Evolutionary conservation across 2,797 vertebrate genomes (phyloP), one percentile per base, ranked within the genome.

Genomic region (Phaenicophaeus curvirostris): DNA sequence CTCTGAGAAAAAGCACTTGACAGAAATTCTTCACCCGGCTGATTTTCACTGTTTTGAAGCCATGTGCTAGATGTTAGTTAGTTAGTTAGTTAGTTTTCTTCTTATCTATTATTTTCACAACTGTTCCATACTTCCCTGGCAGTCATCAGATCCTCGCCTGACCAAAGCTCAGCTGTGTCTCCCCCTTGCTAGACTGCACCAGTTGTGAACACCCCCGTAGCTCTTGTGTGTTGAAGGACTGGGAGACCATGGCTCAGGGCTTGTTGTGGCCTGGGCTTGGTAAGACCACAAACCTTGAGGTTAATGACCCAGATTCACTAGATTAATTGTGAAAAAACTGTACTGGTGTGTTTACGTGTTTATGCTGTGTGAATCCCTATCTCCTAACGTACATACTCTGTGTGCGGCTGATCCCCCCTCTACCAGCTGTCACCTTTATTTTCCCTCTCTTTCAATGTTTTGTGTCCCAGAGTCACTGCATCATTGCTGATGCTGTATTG

Each of bases 11-110:
- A 95, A n/a, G 8, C 0, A 11, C 59, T 94, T 89, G 67, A 82
- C 79, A 95, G 72, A 95, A 95, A 91, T 95, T 90, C 71, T 95
- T 85, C 19, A 13, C 51, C 24, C 27, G 25, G 6, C 15, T 54
- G 35, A n/a, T 85, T 92, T 92, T 89, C 7, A 4, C 27, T 67
- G 71, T 37, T 89, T 93, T 87, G 51, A 72, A 91, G 51, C 51
- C 28, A 6, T 5, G 9, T 30, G 46, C 21, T 28, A 75, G 39
- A 11, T 17, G 6, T 57, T 76, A 13, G 35, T 74, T 84, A 13
- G 35, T 74, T 84, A 13, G 35, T 74, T 84, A 19, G 71, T 24
- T 54, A 39, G 28, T 46, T 87, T 93, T 55, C 24, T 42, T 72
- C 50, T 77, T 57, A 69, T 30, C 79, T 89, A 13, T 30, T 33